Evolutionary conservation across 1,140 invertebrate genomes (phyloP).

Genomic region (Helicoverpa armigera): DNA sequence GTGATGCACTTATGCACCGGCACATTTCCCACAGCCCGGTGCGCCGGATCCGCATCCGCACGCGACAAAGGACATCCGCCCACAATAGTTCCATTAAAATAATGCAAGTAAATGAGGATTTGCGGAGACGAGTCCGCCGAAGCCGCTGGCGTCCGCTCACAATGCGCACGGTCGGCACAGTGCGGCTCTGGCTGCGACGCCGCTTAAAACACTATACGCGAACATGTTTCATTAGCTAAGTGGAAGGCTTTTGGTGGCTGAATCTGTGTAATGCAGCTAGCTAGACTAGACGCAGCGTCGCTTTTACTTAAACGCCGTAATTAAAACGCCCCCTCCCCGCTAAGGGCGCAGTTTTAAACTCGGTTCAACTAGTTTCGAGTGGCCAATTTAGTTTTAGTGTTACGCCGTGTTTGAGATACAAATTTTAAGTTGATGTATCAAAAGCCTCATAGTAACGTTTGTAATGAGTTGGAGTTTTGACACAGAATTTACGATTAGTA

Average conservation of each 20-base stretch:
- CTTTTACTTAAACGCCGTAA: constrained; percentile 86
- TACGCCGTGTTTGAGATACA: constrained; percentile 72
- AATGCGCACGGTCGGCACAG: constrained; percentile 64
- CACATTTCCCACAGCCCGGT: constrained; percentile 79
- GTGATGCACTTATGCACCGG: constrained; percentile 81
- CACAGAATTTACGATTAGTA: constrained; percentile 20
- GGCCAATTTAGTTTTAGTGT: constrained; percentile 84
- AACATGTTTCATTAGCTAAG: constrained; percentile 88
- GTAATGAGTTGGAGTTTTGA: constrained; percentile 25
- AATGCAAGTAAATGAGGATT: constrained; percentile 87
- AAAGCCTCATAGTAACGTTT: constrained; percentile 47
- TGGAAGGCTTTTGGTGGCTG: constrained; percentile 86
- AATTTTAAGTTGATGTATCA: constrained; percentile 53
- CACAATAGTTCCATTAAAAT: constrained; percentile 87
- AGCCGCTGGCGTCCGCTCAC: constrained; percentile 74
- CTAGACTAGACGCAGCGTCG: constrained; percentile 76
- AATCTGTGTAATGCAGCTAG: constrained; percentile 85
- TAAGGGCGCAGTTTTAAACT: constrained; percentile 83
- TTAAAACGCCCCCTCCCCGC: constrained; percentile 81
- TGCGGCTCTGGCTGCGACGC: constrained; percentile 62
- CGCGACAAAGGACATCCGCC: constrained; percentile 84
- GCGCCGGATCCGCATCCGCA: constrained; percentile 75
- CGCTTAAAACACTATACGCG: constrained; percentile 85
- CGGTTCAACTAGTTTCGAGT: constrained; percentile 81
- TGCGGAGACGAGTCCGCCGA: constrained; percentile 79